These are phyloP conservation scores for Noctua comes DNA, from an alignment of 2,888 invertebrate genomes.

Conservation along the genomic window DNA sequence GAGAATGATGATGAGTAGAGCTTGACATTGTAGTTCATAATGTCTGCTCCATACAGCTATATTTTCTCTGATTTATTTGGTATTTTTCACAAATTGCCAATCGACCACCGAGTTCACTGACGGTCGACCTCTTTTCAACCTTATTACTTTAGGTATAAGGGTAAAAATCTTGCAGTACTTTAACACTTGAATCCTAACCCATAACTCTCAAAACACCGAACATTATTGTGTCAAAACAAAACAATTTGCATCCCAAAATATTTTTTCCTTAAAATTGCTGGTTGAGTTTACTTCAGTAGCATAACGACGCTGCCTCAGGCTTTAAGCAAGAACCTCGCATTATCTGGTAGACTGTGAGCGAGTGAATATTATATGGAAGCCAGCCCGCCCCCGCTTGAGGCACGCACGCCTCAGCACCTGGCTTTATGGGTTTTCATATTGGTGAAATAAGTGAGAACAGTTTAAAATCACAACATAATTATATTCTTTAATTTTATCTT, in stretches of 20 bases:
- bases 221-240: constrained; percentile 43
- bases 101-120: background rate
- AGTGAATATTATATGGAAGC: constrained; percentile 64
- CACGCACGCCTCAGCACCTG: constrained; percentile 72
- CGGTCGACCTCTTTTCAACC: too few relatives aligned
- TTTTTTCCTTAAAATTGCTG: constrained; percentile 42
- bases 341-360: constrained; percentile 30
- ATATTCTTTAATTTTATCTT: too few relatives aligned
- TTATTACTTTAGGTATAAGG: too few relatives aligned
- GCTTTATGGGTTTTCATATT: constrained; percentile 27
- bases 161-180: background rate
- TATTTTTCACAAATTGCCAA: background rate
- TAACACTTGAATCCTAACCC: background rate
- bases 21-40: background rate
- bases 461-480: too few relatives aligned
- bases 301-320: constrained; percentile 43
- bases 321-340: constrained; percentile 18
- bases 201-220: constrained; percentile 35
- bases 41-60: background rate
- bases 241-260: constrained; percentile 41
- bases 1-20: background rate
- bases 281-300: constrained; percentile 57
- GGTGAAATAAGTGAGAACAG: background rate
- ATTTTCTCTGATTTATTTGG: background rate
- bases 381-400: constrained; percentile 71